Evolutionary conservation across 2,888 invertebrate genomes (phyloP).

Genomic region (Cecidostiba fungosa): DNA sequence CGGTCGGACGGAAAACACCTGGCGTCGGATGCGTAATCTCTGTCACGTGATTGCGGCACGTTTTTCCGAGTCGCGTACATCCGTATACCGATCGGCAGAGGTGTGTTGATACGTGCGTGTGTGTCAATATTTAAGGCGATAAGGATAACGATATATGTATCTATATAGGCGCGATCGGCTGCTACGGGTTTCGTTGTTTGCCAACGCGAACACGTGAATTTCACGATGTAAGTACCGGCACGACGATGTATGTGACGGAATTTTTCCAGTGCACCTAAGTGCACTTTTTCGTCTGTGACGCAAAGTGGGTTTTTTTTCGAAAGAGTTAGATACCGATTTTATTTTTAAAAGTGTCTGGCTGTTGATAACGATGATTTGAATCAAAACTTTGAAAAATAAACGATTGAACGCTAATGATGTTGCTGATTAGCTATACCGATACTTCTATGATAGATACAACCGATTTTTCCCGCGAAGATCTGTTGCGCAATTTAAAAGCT

Average conservation of each 20-base stretch:
- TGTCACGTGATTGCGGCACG: conserved; percentile 35
- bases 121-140: conserved; percentile 52
- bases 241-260: neutral
- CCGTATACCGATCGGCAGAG: neutral
- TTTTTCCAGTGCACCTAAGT: neutral
- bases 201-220: conserved; percentile 39
- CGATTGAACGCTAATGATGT: too few relatives aligned
- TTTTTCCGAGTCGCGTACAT: conserved; percentile 17
- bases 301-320: neutral
- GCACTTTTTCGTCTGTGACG: neutral
- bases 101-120: neutral
- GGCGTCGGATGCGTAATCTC: neutral
- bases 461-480: too few relatives aligned
- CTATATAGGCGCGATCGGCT: neutral
- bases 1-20: neutral
- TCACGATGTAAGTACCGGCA: conserved; percentile 21
- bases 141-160: neutral
- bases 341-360: too few relatives aligned
- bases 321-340: too few relatives aligned
- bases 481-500: neutral
- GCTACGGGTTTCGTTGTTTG: conserved; percentile 17
- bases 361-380: too few relatives aligned
- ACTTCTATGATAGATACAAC: too few relatives aligned
- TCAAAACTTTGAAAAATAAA: too few relatives aligned
- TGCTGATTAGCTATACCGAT: too few relatives aligned